These are phyloP conservation scores for Linyphia triangularis DNA, from an alignment of 2,888 invertebrate species.

Conservation along the genomic window DNA sequence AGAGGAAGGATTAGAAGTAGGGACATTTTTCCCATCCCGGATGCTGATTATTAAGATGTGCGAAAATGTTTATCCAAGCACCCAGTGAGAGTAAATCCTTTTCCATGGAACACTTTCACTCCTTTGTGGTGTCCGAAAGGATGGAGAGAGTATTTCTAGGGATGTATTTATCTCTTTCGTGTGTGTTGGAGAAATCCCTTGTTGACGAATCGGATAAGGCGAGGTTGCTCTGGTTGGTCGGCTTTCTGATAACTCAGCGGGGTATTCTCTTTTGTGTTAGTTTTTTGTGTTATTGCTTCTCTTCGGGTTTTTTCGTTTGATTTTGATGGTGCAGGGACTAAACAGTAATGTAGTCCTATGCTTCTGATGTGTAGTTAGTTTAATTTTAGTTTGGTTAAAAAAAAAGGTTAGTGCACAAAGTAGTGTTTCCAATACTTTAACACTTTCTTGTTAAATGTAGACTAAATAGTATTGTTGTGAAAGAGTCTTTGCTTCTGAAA, in stretches of 20 bases:
- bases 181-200: neutral
- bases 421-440: too few species aligned
- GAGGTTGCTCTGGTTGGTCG: constrained; percentile 17
- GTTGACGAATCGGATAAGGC: constrained; percentile 42
- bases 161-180: neutral
- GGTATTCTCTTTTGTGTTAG: neutral
- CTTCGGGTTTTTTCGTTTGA: neutral
- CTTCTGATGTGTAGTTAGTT: too few species aligned
- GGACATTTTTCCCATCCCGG: neutral
- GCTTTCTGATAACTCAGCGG: constrained; percentile 7
- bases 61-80: constrained; percentile 29
- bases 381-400: too few species aligned
- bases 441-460: too few species aligned
- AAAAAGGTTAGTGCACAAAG: too few species aligned
- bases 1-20: neutral
- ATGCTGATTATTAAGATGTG: constrained; percentile 32
- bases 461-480: too few species aligned
- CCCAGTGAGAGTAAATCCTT: neutral
- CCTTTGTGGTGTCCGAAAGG: neutral
- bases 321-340: neutral
- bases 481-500: too few species aligned
- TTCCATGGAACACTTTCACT: neutral
- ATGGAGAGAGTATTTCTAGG: neutral
- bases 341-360: too few species aligned
- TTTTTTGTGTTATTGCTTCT: neutral